Base-by-base conservation (phyloP, 2,113 vertebrate genomes). In the Istiophorus platypterus region DNA sequence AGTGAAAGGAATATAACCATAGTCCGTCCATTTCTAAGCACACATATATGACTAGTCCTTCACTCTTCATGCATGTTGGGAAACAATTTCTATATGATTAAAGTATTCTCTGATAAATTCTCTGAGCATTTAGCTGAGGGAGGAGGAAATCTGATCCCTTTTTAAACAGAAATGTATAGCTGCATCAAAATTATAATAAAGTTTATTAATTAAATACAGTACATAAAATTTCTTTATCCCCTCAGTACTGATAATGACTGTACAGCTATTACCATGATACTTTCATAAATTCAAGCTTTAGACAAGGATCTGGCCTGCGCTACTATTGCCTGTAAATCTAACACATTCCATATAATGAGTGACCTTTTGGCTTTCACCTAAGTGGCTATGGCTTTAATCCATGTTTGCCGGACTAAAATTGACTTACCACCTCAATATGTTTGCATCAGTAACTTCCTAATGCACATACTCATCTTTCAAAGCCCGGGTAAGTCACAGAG, bases 401-500 rank as follows among this genome's bases (percentile, higher is more conserved):
- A 31, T 39, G 27, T 59, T 29, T 51, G 47, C 52, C 11, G 3
- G 56, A 70, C 22, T 26, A 24, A 75, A 88, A 80, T 54, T 58
- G 37, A 63, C 64, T 71, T 52, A 6, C 58, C 26, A 39, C n/a
- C 14, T 69, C 17, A 64, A 39, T 61, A 7, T 39, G 47, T 72
- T 41, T 71, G 29, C 67, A 67, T 61, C 42, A 75, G 8, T 74
- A 58, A 76, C 37, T 63, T 75, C 54, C 51, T 61, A 63, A 75
- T 78, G 45, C 27, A 66, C 37, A 26, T 34, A 34, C 54, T 84
- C 37, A 5, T 72, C 22, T 64, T 62, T 84, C 68, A 82, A 76
- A 82, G 62, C 31, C 39, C 4, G 2, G 10, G 13, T 56, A 63
- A 68, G 27, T 67, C 29, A 22, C 52, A 62, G 18, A 62, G 58